These are phyloP conservation scores for Prunella fulvescens DNA, from an alignment of 2,113 vertebrate genomes.

Conservation along the genomic window DNA sequence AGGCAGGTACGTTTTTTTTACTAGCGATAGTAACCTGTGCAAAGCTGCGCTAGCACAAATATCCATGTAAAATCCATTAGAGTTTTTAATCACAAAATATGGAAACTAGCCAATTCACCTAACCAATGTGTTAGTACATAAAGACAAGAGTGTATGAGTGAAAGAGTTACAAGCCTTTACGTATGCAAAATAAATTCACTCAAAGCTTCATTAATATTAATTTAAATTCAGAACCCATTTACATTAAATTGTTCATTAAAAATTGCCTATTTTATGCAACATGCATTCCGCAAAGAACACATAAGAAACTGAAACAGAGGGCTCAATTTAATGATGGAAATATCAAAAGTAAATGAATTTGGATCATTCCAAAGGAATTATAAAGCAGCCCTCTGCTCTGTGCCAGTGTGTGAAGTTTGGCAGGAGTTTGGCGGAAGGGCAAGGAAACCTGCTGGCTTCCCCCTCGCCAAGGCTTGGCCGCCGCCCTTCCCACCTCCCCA, in stretches of 20 bases:
- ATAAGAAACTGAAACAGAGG: constrained; percentile 71
- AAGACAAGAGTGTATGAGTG: constrained; percentile 73
- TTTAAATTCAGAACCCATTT: constrained; percentile 86
- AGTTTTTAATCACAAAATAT: constrained; percentile 59
- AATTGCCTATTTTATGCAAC: constrained; percentile 84
- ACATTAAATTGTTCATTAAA: constrained; percentile 87
- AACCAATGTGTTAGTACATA: constrained; percentile 70
- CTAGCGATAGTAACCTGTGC: background rate
- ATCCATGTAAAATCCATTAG: constrained; percentile 50
- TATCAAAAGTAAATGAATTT: constrained; percentile 71
- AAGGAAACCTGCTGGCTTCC: background rate
- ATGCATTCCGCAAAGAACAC: constrained; percentile 79
- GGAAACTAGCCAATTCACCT: constrained; percentile 67
- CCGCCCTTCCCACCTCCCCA: constrained; percentile 32
- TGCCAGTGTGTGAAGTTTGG: background rate
- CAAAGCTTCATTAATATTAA: constrained; percentile 87
- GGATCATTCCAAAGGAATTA: constrained; percentile 51
- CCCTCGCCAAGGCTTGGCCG: background rate
- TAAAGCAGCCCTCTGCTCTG: constrained; percentile 4
- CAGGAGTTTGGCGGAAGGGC: constrained; percentile 10
- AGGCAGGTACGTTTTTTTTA: background rate
- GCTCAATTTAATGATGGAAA: constrained; percentile 70
- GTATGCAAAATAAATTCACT: constrained; percentile 88
- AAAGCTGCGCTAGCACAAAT: background rate
- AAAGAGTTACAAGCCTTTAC: constrained; percentile 80